phyloP scores from a whole-genome alignment of 2,888 invertebrate species.

The Neelides folsomi region DNA sequence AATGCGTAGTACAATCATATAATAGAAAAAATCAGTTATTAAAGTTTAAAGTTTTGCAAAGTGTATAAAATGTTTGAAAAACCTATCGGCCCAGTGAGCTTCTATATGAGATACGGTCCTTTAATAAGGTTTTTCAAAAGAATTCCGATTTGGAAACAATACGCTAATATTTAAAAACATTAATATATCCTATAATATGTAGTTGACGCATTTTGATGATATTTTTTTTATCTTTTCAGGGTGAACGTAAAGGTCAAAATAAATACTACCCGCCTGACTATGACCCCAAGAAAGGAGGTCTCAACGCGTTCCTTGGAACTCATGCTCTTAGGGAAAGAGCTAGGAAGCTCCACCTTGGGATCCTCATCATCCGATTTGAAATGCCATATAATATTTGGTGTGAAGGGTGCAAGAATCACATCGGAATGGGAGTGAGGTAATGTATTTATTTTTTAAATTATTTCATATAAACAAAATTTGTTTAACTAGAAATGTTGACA shows the following conservation, averaged over 20 bases:
- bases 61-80: too few relatives aligned
- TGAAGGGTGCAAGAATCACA: conserved; percentile 92
- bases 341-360: conserved; percentile 85
- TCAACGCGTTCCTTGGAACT: conserved; percentile 82
- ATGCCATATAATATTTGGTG: conserved; percentile 99
- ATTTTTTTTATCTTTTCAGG: conserved; percentile 43
- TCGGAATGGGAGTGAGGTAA: conserved; percentile 89
- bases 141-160: too few relatives aligned
- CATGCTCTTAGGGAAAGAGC: conserved; percentile 94
- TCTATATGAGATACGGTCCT: too few relatives aligned
- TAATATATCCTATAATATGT: too few relatives aligned
- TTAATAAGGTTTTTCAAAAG: too few relatives aligned
- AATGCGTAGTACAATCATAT: too few relatives aligned
- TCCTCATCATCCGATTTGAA: conserved; percentile 92
- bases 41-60: too few relatives aligned
- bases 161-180: too few relatives aligned
- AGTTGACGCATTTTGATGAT: too few relatives aligned
- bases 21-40: too few relatives aligned
- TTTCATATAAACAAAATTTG: neutral
- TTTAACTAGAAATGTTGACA: neutral
- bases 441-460: conserved; percentile 3
- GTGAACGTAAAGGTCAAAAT: conserved; percentile 95
- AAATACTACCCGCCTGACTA: conserved; percentile 98
- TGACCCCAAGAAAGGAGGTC: conserved; percentile 82
- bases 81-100: too few relatives aligned